Conservation (phyloP, 2,888 invertebrate species). For the Rhamphomyia laevipes region DNA sequence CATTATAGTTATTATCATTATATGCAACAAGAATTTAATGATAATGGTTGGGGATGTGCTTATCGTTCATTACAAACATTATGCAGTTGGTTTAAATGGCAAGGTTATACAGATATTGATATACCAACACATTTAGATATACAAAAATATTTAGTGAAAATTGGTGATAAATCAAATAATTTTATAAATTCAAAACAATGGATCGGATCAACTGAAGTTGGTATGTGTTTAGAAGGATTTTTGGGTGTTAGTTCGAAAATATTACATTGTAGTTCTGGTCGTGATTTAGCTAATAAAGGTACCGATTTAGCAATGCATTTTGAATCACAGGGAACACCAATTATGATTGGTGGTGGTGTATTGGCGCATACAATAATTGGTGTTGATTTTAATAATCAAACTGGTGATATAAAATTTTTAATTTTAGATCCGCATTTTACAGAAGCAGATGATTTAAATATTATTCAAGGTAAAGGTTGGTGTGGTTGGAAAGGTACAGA, state of each 20-base stretch:
- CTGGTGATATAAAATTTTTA: constrained; percentile 78
- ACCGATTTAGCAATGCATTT: constrained; percentile 85
- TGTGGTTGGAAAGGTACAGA: constrained; percentile 92
- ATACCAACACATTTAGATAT: constrained; percentile 78
- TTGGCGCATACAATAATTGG: constrained; percentile 97
- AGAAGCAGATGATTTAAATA: constrained; percentile 68
- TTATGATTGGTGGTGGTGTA: constrained; percentile 99
- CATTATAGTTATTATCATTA: constrained; percentile 93
- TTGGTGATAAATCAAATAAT: constrained; percentile 79
- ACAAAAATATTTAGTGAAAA: constrained; percentile 85
- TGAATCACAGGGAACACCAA: constrained; percentile 81
- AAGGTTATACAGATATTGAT: constrained; percentile 65
- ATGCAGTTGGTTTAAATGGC: constrained; percentile 87
- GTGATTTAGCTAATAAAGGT: constrained; percentile 66
- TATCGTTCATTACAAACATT: constrained; percentile 95
- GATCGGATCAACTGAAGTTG: constrained; percentile 98
- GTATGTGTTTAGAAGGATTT: constrained; percentile 77
- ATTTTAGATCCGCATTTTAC: constrained; percentile 98
- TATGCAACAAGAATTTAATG: constrained; percentile 86
- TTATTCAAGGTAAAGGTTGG: constrained; percentile 77
- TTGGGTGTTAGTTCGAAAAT: constrained; percentile 68
- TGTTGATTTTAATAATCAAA: constrained; percentile 70
- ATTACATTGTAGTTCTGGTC: constrained; percentile 72
- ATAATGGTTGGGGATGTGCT: constrained; percentile 99
- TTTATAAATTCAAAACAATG: constrained; percentile 90